Percentiles rank a stretch among this genome's conserved stretches.
phyloP scores from a whole-genome alignment of 2,888 invertebrate species.

The Trissolcus japonicus region DNA sequence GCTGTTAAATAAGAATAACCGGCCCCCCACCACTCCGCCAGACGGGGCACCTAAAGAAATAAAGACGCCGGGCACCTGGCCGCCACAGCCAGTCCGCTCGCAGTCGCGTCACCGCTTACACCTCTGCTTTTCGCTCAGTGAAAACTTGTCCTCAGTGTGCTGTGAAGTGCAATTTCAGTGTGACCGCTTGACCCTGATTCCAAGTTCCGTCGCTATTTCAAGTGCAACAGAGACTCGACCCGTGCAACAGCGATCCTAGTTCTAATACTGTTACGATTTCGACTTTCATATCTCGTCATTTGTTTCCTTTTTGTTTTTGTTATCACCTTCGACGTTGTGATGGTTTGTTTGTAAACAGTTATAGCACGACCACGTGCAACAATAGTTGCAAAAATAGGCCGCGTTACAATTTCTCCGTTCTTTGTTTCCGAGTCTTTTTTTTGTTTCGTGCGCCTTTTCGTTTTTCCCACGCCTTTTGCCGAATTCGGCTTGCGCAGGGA shows the following conservation, averaged over 20 bases:
- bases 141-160: conserved; percentile 30
- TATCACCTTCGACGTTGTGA: background rate
- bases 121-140: background rate
- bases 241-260: too few relatives aligned
- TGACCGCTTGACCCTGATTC: conserved; percentile 39
- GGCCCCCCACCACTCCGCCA: conserved; percentile 62
- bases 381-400: conserved; percentile 9
- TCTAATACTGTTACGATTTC: background rate
- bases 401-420: conserved; percentile 6
- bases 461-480: conserved; percentile 1
- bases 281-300: too few relatives aligned
- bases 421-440: background rate
- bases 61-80: conserved; percentile 74
- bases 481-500: background rate
- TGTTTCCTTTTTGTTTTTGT: too few relatives aligned
- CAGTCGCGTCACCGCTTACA: conserved; percentile 58
- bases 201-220: conserved; percentile 3
- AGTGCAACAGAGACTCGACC: background rate
- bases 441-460: background rate
- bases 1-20: conserved; percentile 73
- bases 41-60: conserved; percentile 71
- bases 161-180: conserved; percentile 61
- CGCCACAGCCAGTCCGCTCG: conserved; percentile 69
- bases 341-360: conserved; percentile 39
- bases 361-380: conserved; percentile 35